Base-by-base conservation (phyloP, 2,888 invertebrate species). In the Anorthoa munda region DNA sequence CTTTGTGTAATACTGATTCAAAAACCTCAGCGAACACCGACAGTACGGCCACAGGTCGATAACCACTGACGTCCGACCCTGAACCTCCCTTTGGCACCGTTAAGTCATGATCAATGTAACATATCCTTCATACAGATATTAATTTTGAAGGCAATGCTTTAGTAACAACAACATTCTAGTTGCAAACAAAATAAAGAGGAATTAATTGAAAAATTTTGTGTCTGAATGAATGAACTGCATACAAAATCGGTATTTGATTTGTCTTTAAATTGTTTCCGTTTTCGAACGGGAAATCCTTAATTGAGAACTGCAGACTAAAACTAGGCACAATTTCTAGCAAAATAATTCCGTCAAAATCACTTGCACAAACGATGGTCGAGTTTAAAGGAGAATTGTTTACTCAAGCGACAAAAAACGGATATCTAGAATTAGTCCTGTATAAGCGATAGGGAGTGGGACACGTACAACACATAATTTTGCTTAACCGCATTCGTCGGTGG, bases 401-500 rank as follows among this genome's bases (percentile, higher is more conserved):
- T 79, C 77, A 77, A 84, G 76, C 80, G 50, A 66, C 77, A 84
- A 84, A 82, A 81, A 86, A 85, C 85, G 84, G 86, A 84, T 86
- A 85, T 85, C 79, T 79, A 67, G 77, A 84, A 88, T 89, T 88
- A 88, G 87, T 86, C 82, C 72, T 82, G 83, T 86, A 72, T 82
- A 76, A 72, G 72, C 78, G 80, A 77, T 82, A 64, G 61, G 75
- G 70, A 84, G 71, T 67, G 80, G 76, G 78, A 66, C 88, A 88
- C 89, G 86, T 87, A 86, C 83, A 83, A 86, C 87, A 90, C 88
- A 90, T 90, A 90, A 91, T 90, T 91, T 89, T 86, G 85, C 88
- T 87, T 88, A 89, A 90, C 89, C 90, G 82, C 90, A 85, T 83
- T 87, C 85, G 84, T 85, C 81, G 82, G 84, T 73, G 84, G 85